Conservation (phyloP, 2,888 invertebrate genomes). For the Rambutsinella grinnellia region DNA sequence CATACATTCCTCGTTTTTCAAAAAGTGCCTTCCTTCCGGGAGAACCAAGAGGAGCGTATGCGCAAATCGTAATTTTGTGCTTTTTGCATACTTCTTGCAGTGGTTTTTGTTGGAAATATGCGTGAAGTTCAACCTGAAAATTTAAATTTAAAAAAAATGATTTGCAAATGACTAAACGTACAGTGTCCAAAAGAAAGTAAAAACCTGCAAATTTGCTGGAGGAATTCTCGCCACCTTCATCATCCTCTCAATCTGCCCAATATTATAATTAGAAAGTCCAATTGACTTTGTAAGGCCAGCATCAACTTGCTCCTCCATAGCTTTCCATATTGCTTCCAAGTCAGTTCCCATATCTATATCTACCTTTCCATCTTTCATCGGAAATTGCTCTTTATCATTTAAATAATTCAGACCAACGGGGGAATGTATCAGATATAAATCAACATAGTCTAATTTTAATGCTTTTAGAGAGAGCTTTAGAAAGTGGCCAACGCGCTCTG, state of each 20-base stretch:
- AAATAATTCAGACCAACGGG: constrained; percentile 74
- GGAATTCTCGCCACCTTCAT: constrained; percentile 74
- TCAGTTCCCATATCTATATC: constrained; percentile 71
- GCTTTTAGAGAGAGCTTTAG: constrained; percentile 71
- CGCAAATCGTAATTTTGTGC: constrained; percentile 57
- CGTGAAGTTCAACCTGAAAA: constrained; percentile 64
- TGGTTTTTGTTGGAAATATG: constrained; percentile 54
- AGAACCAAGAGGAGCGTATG: constrained; percentile 77
- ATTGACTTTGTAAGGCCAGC: constrained; percentile 81
- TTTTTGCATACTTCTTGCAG: constrained; percentile 47
- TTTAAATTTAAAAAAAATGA: too few relatives aligned
- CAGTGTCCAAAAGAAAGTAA: too few relatives aligned
- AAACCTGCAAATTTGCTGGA: constrained; percentile 73
- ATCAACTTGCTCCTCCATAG: constrained; percentile 78
- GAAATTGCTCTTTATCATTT: constrained; percentile 65
- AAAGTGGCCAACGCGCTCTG: constrained; percentile 55
- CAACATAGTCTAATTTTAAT: constrained; percentile 83
- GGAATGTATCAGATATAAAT: constrained; percentile 84
- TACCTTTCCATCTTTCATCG: constrained; percentile 82
- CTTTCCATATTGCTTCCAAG: constrained; percentile 79
- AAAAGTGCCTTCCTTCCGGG: constrained; percentile 72
- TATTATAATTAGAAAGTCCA: constrained; percentile 88
- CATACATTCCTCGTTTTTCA: constrained; percentile 33
- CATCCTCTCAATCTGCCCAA: constrained; percentile 79
- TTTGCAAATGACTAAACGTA: neutral